These are phyloP conservation scores for Notothenia coriiceps DNA, from an alignment of 2,113 vertebrate genomes.

Conservation along the genomic window DNA sequence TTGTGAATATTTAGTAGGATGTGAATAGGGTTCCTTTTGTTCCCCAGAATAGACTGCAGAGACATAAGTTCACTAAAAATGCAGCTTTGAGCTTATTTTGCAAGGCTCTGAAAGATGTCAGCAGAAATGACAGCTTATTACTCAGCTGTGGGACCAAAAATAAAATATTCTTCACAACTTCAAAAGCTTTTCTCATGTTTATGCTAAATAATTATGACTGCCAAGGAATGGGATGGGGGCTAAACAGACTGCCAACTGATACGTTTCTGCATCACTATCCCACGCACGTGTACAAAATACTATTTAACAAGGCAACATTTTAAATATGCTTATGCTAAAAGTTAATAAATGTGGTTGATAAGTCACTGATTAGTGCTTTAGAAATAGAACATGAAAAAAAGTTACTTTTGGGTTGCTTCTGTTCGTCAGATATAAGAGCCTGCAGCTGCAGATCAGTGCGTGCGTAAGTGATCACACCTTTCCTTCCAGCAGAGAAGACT, in stretches of 20 bases:
- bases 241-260: constrained; percentile 7
- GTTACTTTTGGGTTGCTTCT: background rate
- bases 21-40: constrained; percentile 22
- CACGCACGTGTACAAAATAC: background rate
- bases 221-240: constrained; percentile 10
- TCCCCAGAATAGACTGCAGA: background rate
- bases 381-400: background rate
- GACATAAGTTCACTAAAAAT: constrained; percentile 37
- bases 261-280: background rate
- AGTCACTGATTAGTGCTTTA: background rate
- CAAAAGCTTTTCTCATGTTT: constrained; percentile 28
- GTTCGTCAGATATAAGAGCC: background rate
- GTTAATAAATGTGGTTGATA: background rate
- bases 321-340: background rate
- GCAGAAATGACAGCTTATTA: constrained; percentile 57
- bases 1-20: constrained; percentile 21
- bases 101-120: constrained; percentile 43
- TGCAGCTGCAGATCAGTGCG: constrained; percentile 67
- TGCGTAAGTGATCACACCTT: constrained; percentile 74
- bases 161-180: constrained; percentile 41
- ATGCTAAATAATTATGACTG: constrained; percentile 46
- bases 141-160: constrained; percentile 34
- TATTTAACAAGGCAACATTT: background rate
- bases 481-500: constrained; percentile 76
- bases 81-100: constrained; percentile 33